Base-by-base conservation (phyloP, 2,797 vertebrate genomes). In the Takifugu ocellatus region DNA sequence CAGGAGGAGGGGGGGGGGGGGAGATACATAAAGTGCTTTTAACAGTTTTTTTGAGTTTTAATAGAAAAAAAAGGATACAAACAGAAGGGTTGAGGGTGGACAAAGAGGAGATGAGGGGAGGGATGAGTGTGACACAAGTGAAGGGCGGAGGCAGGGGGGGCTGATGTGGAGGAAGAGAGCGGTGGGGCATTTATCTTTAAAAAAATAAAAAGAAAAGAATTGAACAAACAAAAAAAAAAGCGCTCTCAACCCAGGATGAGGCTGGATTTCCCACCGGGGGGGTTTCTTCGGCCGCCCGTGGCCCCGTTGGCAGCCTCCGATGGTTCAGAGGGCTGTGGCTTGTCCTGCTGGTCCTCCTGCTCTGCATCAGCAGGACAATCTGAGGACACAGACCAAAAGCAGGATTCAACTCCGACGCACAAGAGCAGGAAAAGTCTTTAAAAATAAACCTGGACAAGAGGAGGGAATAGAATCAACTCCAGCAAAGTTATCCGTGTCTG, bases 11-110 rank as follows among this genome's bases (percentile, higher is more conserved):
- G 54, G 69, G 74, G 53, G 44, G 53, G 44, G 39, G 5, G 36
- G 74, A 79, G 83, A 87, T 94, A 96, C 94, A 93, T 96, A 98
- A 97, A 98, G 95, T 98, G 96, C 95, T 96, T 96, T 92, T 93
- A 92, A 95, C 87, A 83, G 86, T 89, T 91, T 88, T 79, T 74
- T 87, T 80, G 2, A 39, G 68, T 89, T 90, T 89, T 86, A 84
- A 89, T 90, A 91, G 88, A 91, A 91, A 88, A 48, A 44, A 90
- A 89, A 89, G 84, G 81, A 81, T 80, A 68, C 82, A 81, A 86
- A 89, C 85, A 80, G 88, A 88, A 84, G 84, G 87, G 82, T 72
- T 71, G 78, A 75, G 69, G 81, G 82, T 79, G 76, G 72, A 74
- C 65, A 69, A 77, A 77, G 66, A 78, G 64, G 62, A 79, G 60